A percentile compares a stretch with the other conserved stretches of the same genome.
Evolutionary conservation across 1,140 invertebrate genomes (phyloP).

Genomic region (Trichogramma pretiosum): DNA sequence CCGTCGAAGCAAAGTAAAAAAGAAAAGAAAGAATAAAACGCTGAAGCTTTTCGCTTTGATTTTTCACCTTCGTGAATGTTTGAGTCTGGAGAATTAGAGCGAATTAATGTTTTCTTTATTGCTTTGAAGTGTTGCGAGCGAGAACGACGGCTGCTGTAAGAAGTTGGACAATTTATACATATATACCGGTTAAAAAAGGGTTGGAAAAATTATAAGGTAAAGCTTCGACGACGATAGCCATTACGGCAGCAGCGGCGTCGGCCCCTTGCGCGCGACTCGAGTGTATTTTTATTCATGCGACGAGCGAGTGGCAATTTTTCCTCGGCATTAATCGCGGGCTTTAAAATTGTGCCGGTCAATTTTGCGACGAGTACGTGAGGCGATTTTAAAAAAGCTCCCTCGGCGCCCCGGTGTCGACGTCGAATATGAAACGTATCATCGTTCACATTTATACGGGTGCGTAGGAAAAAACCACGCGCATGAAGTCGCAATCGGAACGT

Average conservation of each 20-base stretch:
- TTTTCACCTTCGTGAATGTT: slow-evolving; percentile 46
- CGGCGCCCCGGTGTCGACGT: too few relatives aligned
- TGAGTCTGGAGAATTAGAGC: slow-evolving; percentile 44
- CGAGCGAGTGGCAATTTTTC: slow-evolving; percentile 45
- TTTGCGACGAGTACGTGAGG: slow-evolving; percentile 40
- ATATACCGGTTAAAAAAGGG: too few relatives aligned
- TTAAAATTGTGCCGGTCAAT: slow-evolving; percentile 48
- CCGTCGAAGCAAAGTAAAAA: slow-evolving; percentile 32
- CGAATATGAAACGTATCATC: too few relatives aligned
- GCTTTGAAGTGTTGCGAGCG: too few relatives aligned
- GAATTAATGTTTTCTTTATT: too few relatives aligned
- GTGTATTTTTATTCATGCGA: slow-evolving; percentile 47
- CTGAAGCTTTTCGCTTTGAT: slow-evolving; percentile 40
- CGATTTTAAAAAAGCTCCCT: slow-evolving; percentile 46
- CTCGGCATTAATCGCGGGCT: slow-evolving; percentile 43
- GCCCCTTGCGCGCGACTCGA: background rate
- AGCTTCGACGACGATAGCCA: background rate
- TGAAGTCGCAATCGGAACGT: too few relatives aligned
- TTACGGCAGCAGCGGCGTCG: too few relatives aligned
- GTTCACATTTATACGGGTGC: too few relatives aligned
- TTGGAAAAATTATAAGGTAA: too few relatives aligned
- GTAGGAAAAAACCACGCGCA: too few relatives aligned
- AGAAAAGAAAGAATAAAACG: slow-evolving; percentile 13
- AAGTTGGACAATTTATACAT: too few relatives aligned
- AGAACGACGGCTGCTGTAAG: too few relatives aligned